These are phyloP conservation scores for Miltochrista miniata DNA, from an alignment of 2,888 invertebrate species.

Conservation along the genomic window DNA sequence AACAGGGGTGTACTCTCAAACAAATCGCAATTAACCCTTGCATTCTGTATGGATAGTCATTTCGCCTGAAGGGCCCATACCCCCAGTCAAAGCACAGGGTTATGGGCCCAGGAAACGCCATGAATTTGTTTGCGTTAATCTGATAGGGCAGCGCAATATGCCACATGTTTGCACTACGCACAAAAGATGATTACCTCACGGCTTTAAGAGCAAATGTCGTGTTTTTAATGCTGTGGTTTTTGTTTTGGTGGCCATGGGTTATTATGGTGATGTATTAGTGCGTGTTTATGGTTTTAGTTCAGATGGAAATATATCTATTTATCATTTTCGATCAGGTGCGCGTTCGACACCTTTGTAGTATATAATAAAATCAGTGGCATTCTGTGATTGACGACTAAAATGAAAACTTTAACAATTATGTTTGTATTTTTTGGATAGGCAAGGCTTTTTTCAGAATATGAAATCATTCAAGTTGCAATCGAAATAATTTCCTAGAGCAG, in stretches of 20 bases:
- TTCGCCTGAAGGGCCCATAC: conserved; percentile 37
- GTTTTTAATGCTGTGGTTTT: conserved; percentile 16
- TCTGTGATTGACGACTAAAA: too few species aligned
- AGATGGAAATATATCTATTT: too few species aligned
- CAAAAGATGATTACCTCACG: conserved; percentile 51
- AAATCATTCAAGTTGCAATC: too few species aligned
- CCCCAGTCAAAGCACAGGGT: conserved; percentile 22
- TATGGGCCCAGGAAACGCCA: conserved; percentile 29
- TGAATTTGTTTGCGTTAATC: conserved; percentile 73
- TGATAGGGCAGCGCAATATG: conserved; percentile 73
- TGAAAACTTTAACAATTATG: too few species aligned
- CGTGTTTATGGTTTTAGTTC: too few species aligned
- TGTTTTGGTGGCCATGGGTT: conserved; percentile 23
- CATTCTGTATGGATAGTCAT: conserved; percentile 44
- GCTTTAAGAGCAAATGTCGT: conserved; percentile 50
- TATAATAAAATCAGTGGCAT: too few species aligned
- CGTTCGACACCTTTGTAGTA: too few species aligned
- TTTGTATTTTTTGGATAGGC: too few species aligned
- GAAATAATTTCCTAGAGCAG: too few species aligned
- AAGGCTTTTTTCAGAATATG: too few species aligned
- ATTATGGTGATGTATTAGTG: neutral
- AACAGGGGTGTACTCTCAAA: conserved; percentile 53
- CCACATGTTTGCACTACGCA: conserved; percentile 60
- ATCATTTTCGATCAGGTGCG: too few species aligned
- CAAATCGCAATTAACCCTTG: conserved; percentile 67